A percentile compares a stretch with the other conserved stretches of the same genome.
These are phyloP conservation scores for Paradoxurus hermaphroditus DNA, from an alignment of 2,113 vertebrate genomes.

Conservation along the genomic window DNA sequence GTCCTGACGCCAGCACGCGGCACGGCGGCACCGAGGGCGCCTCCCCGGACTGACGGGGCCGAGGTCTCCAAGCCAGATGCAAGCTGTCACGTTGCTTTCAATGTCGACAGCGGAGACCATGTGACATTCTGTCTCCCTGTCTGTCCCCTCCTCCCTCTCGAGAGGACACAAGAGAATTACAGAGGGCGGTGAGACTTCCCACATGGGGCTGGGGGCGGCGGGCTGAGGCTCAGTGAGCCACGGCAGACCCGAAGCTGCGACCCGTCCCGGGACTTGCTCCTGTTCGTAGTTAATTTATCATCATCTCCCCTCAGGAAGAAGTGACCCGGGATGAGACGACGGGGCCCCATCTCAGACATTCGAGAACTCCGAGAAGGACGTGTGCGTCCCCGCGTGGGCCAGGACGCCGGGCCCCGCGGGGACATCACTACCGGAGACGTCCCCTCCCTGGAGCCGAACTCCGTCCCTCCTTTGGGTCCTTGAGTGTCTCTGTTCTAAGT, in stretches of 20 bases:
- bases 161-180: no score
- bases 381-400: not conserved
- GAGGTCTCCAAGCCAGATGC: not conserved
- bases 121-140: no score
- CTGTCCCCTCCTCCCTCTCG: not conserved
- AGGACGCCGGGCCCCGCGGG: fast-evolving
- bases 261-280: not conserved
- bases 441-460: fast-evolving
- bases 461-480: not conserved
- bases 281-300: not conserved
- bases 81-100: not conserved
- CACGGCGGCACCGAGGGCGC: fast-evolving
- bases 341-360: fast-evolving
- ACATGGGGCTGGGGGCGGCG: not conserved
- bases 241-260: fast-evolving
- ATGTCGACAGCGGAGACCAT: not conserved
- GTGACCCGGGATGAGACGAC: not conserved
- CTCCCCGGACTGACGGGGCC: not conserved
- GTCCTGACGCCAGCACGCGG: fast-evolving
- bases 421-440: fast-evolving
- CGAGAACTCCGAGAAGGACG: not conserved
- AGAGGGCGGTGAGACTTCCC: not conserved
- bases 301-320: not conserved
- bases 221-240: not conserved
- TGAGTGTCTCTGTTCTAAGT: not conserved